Conservation (phyloP, 2,797 vertebrate species). For the Sebastolobus altivelis region DNA sequence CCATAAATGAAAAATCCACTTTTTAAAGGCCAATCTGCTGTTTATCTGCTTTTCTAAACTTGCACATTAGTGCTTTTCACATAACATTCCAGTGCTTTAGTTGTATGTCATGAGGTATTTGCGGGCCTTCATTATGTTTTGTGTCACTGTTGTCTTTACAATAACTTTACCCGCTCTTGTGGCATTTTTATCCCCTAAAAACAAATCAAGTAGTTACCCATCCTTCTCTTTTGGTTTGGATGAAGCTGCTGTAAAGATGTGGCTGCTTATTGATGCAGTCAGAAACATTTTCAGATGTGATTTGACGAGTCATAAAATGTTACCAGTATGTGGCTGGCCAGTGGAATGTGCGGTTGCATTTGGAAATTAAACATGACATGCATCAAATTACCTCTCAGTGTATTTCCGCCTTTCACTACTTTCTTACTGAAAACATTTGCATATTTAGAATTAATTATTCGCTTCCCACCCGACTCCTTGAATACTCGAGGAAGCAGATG, state of each 20-base stretch:
- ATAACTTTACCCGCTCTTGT: neutral
- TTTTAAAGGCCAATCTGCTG: constrained; percentile 11
- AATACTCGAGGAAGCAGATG: neutral
- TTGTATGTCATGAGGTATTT: neutral
- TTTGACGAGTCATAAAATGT: constrained; percentile 4
- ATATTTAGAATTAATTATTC: neutral
- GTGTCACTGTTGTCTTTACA: neutral
- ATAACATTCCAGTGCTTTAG: neutral
- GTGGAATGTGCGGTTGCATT: constrained; percentile 4
- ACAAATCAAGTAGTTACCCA: neutral
- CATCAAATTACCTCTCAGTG: constrained; percentile 7
- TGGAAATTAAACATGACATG: constrained; percentile 19
- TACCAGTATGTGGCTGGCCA: neutral
- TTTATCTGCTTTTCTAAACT: neutral
- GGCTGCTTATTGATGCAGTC: neutral
- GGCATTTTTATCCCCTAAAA: neutral
- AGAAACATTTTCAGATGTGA: constrained; percentile 18
- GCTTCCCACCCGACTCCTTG: neutral
- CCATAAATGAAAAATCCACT: neutral
- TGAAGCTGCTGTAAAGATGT: constrained; percentile 2
- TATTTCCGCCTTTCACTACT: neutral
- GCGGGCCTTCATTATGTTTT: constrained; percentile 6
- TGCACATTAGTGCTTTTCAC: neutral
- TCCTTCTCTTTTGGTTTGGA: neutral
- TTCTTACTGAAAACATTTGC: neutral